Evolutionary conservation across 2,113 vertebrate species (phyloP), one percentile per base, ranked within the genome.

Genomic region (Eolophus roseicapilla): DNA sequence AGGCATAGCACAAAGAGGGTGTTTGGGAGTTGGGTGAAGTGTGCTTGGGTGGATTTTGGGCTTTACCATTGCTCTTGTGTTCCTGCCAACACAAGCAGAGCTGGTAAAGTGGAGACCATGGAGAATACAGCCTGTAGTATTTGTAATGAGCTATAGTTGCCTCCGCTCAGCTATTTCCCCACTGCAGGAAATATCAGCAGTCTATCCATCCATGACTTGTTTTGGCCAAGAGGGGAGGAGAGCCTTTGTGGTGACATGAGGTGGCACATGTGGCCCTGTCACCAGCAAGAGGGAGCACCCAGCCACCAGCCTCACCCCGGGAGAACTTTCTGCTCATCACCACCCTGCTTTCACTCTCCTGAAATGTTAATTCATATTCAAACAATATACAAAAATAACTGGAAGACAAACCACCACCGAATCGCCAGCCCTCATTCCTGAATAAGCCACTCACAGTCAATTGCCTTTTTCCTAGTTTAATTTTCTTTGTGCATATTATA

Each of bases 401-500:
- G 10, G 95, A 65, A 96, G 91, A 73, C 86, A 96, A 94, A 88
- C 43, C 20, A 46, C 73, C 79, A 17, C 46, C 8, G 47, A 60
- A 88, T 62, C 1, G 1, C 80, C 64, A 87, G 79, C 86, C 31
- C 63, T 86, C 14, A 3, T 49, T 79, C 65, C 70, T 74, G 83
- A 92, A 80, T 59, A 85, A 89, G 70, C 83, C 1, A 4, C 77
- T 91, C 70, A 41, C 52, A 95, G 59, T 64, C 77, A 68, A 87
- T 80, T 85, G 86, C 57, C 46, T 95, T 93, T 90, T 88, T 70
- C 60, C 70, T 62, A 49, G 43, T 88, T 70, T 94, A 91, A 94
- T 89, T 88, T 94, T 92, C 92, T 97, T 88, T 87, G 50, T 53
- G 78, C 12, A 3, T 49, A 52, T 68, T 87, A 53, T 63, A 88